Conservation (phyloP, 2,113 vertebrate species). For the Ailurus styani region DNA sequence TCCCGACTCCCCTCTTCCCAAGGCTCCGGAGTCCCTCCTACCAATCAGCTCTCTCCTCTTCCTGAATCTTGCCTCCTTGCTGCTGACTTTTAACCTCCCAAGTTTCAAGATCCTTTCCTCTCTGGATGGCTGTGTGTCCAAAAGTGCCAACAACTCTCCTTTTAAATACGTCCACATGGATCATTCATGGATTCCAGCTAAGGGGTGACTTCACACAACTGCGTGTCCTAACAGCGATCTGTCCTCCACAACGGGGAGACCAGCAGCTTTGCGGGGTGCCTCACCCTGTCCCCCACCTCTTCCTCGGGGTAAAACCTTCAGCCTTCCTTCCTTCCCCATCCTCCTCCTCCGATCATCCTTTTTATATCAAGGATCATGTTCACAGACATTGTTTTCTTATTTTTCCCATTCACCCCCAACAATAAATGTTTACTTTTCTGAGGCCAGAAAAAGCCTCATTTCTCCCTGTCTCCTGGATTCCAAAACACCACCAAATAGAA, state of each 20-base stretch:
- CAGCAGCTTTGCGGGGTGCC: not conserved
- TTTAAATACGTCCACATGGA: not conserved
- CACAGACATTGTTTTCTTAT: not conserved
- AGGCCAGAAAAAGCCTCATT: not conserved
- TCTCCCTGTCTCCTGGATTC: not conserved
- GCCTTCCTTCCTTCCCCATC: not conserved
- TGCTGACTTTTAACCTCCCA: not conserved
- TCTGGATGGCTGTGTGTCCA: too few species aligned
- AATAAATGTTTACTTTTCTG: not conserved
- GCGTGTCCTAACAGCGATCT: not conserved
- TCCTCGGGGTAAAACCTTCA: not conserved
- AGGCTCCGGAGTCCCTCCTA: not conserved
- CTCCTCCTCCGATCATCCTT: not conserved
- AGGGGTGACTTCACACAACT: not conserved
- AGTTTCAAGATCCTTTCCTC: not conserved
- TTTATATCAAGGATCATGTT: not conserved
- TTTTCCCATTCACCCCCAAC: not conserved
- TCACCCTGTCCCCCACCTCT: too few species aligned
- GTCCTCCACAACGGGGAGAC: accelerated
- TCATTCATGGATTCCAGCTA: not conserved
- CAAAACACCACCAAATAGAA: not conserved
- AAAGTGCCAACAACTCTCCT: not conserved
- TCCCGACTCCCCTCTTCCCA: not conserved
- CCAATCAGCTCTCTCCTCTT: not conserved
- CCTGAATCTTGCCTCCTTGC: not conserved